Evolutionary conservation across 2,113 vertebrate species (phyloP).

Genomic region (Phylloscopus trochilus): DNA sequence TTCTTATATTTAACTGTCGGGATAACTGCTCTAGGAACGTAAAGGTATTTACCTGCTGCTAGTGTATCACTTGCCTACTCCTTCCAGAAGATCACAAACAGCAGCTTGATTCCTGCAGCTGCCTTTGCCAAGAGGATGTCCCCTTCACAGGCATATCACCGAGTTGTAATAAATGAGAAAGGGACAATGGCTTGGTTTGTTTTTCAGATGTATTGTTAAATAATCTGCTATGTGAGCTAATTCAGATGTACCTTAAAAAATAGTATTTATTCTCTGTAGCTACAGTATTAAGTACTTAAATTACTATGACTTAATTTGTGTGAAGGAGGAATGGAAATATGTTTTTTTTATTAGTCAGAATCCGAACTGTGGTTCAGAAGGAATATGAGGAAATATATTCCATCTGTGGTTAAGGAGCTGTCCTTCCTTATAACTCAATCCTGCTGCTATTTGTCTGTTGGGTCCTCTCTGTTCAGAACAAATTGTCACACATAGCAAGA

Average conservation of each 20-base stretch:
- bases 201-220: neutral
- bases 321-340: constrained; percentile 15
- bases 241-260: neutral
- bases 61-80: neutral
- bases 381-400: constrained; percentile 71
- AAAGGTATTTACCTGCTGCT: neutral
- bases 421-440: constrained; percentile 69
- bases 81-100: neutral
- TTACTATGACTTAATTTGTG: neutral
- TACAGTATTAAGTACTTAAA: neutral
- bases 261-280: neutral
- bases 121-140: neutral
- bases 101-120: neutral
- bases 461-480: constrained; percentile 70
- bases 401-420: constrained; percentile 68
- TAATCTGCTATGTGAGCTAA: neutral
- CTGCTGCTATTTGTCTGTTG: constrained; percentile 69
- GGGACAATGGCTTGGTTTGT: neutral
- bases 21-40: neutral
- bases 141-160: neutral
- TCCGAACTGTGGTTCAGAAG: constrained; percentile 29
- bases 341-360: constrained; percentile 37
- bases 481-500: constrained; percentile 67
- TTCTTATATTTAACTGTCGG: neutral
- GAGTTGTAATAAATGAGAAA: neutral